These are phyloP conservation scores for Operophtera brumata DNA, from an alignment of 2,888 invertebrate species.

Conservation along the genomic window DNA sequence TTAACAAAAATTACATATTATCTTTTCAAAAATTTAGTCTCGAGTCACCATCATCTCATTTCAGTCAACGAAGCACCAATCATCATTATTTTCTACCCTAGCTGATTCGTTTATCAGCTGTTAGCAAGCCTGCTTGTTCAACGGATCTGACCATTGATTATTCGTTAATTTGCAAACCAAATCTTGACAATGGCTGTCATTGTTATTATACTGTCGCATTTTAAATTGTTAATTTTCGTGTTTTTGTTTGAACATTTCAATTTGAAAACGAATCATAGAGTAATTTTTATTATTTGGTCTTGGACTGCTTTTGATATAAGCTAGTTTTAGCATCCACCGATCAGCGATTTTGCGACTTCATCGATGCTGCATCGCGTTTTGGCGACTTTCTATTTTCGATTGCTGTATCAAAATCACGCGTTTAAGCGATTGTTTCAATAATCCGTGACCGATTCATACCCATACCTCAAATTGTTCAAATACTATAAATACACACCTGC, in stretches of 20 bases:
- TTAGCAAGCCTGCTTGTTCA: constrained; percentile 21
- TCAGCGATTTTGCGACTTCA: too few relatives aligned
- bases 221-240: constrained; percentile 20
- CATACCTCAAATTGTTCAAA: too few relatives aligned
- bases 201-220: constrained; percentile 26
- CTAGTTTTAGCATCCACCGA: too few relatives aligned
- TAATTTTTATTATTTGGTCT: constrained; percentile 6
- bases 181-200: constrained; percentile 31
- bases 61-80: not conserved
- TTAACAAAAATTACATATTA: too few relatives aligned
- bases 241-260: not conserved
- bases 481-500: too few relatives aligned
- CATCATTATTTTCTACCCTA: not conserved
- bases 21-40: too few relatives aligned
- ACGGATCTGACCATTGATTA: constrained; percentile 31
- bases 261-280: constrained; percentile 3
- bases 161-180: constrained; percentile 38
- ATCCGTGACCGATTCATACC: too few relatives aligned
- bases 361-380: too few relatives aligned
- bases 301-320: too few relatives aligned
- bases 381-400: too few relatives aligned
- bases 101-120: constrained; percentile 5
- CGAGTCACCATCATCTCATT: not conserved
- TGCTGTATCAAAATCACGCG: too few relatives aligned
- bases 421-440: too few relatives aligned